Evolutionary conservation across 2,888 invertebrate genomes (phyloP).

Genomic region (Drosophila austrosaltans): DNA sequence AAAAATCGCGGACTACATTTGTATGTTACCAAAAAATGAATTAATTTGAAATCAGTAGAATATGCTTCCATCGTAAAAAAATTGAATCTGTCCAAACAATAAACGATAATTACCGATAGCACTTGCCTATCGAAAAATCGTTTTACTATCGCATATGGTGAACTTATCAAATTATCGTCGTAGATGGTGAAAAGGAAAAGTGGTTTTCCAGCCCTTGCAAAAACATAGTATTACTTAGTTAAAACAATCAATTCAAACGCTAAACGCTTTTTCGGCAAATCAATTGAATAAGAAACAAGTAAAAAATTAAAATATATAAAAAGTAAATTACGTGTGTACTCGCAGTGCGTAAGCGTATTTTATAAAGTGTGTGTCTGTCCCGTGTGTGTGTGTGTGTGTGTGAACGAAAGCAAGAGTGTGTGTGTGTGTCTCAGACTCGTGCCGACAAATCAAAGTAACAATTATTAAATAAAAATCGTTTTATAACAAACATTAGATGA

Average conservation of each 20-base stretch:
- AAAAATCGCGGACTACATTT: not conserved
- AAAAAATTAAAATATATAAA: not conserved
- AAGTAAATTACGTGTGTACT: not conserved
- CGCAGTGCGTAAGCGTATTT: conserved; percentile 15
- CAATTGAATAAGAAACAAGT: conserved; percentile 9
- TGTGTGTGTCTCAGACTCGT: conserved; percentile 63
- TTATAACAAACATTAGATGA: not conserved
- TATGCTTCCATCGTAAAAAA: no score
- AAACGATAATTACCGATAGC: no score
- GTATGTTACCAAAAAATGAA: no score
- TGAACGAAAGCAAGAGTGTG: conserved; percentile 1
- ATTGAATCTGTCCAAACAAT: no score
- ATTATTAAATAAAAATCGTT: conserved; percentile 22
- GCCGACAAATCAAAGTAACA: conserved; percentile 63
- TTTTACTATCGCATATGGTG: no score
- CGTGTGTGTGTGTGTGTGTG: conserved; percentile 10
- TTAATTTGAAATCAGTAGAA: no score
- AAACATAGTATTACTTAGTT: conserved; percentile 17
- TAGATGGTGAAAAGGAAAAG: conserved; percentile 2
- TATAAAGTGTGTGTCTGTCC: conserved; percentile 20
- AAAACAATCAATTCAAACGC: conserved; percentile 16
- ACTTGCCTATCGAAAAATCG: no score
- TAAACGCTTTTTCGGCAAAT: conserved; percentile 18
- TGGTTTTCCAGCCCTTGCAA: conserved; percentile 8
- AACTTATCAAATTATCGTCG: no score